Percentiles rank a stretch among this genome's conserved stretches.
Conservation (phyloP, 1,140 invertebrate species). For the Philopotamus ludificatus region DNA sequence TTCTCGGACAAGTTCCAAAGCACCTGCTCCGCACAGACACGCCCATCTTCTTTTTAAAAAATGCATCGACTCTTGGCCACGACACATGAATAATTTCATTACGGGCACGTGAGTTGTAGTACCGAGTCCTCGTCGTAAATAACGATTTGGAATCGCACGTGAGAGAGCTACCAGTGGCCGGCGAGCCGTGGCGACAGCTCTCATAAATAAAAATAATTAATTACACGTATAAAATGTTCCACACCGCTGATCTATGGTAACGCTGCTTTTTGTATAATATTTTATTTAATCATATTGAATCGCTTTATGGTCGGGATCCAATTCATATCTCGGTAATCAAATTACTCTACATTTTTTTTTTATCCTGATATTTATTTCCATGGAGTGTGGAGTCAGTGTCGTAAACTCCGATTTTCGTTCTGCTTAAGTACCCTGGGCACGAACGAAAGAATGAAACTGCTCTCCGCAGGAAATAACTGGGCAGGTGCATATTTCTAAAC, state of each 20-base stretch:
- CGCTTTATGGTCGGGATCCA: no score
- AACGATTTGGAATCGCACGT: conserved; percentile 8
- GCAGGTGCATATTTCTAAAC: conserved; percentile 33
- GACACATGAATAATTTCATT: conserved; percentile 11
- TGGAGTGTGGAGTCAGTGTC: no score
- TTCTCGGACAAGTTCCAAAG: background rate
- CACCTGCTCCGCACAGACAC: background rate
- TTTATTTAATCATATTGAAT: no score
- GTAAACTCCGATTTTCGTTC: no score
- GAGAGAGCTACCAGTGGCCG: background rate
- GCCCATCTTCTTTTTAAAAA: background rate
- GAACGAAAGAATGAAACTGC: background rate
- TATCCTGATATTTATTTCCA: no score
- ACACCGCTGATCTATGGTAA: no score
- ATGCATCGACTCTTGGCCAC: background rate
- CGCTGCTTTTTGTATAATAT: no score
- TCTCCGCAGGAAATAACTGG: conserved; percentile 1
- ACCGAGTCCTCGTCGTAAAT: conserved; percentile 1
- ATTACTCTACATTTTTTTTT: no score
- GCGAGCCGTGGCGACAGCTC: no score
- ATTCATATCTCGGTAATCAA: no score
- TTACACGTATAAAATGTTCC: no score
- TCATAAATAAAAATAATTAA: no score
- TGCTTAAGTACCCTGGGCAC: background rate
- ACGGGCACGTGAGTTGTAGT: background rate